Evolutionary conservation across 2,888 invertebrate genomes (phyloP), one percentile per base, ranked within the genome.

Genomic region (Drosophila bunnanda): DNA sequence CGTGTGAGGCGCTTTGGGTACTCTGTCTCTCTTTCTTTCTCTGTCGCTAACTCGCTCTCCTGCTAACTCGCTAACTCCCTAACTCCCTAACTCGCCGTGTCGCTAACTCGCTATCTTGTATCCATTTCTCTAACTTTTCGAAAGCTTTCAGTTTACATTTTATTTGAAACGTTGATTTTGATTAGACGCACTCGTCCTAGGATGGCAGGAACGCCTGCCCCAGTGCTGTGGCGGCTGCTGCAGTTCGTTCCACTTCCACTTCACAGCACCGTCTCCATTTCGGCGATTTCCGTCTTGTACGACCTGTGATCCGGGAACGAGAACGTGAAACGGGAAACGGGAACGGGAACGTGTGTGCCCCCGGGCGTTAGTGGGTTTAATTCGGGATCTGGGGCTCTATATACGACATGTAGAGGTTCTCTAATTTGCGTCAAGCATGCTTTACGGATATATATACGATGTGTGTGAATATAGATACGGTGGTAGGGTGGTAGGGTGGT

Each of bases 191-290:
- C 82, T 82, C 46, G 69, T 55, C 59, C 52, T 52, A 46, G 43
- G 62, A 65, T 53, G 43, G 34, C 61, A 38, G 38, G 5, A 38
- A 36, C 15, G 8, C 30, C 30, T 43, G n/a, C 64, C 32, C 32
- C 48, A 48, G 48, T 54, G 44, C 22, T 36, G 15, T 28, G n/a
- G 39, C 50, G 46, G 34, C 25, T 17, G 12, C 28, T 30, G 48
- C 48, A 13, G 48, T 30, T 48, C 46, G 2, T 20, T 46, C 13
- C 32, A 25, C 28, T 52, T 43, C 44, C 56, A 22, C 75, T 89
- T 85, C 86, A 85, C 59, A 97, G 96, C 94, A 97, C 97, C 92
- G 97, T 97, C 94, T 97, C 97, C 96, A 97, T 97, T 94, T 97
- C 97, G 89, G 97, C 97, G 84, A 96, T 95, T 93, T 95, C 96